Base-by-base conservation (phyloP, 2,888 invertebrate species). In the Habrosyne pyritoides region DNA sequence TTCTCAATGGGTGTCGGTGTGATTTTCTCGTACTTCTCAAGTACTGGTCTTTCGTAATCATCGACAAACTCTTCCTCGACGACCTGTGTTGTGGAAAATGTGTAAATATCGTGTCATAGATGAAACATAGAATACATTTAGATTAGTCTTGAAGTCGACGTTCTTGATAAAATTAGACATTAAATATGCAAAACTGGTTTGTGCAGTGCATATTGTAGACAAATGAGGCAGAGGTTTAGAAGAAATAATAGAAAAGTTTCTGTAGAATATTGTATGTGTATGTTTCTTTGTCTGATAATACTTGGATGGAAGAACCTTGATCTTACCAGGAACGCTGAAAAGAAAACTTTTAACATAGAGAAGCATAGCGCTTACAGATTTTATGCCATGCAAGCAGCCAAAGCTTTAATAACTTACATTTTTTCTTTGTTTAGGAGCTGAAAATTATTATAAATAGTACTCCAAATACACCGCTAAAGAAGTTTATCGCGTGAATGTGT, bases 41-140 rank as follows among this genome's bases (percentile, higher is more conserved):
- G 93, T 55, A 94, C 94, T 0, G 96, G 95, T 67, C 96, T 94
- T 73, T 96, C 96, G 81, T 96, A 96, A 89, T 96, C 96, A 55
- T 95, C 95, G 75, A 92, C 73, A 78, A 92, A 91, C 68, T 92
- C 92, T 72, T 87, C 89, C 67, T 85, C 88, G 60, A 71, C 84
- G 64, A 89, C 91, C 91, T 92, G 89, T 70, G 78, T 81, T 77
- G 70, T 72, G 70, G 53, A 73, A 64, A 26, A 66, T 61, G 67
- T 67, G 56, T 78, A 46, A 75, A 62, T 69, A 60, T 59, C 52
- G 53, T 56, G 18, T 18, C n/a, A 42, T 18, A 42, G 2, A 42
- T 18, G 42, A 42, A 42, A 42, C n/a, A n/a, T 2, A 36, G 6
- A 30, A 30, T 12, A 2, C 12, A 30, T n/a, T n/a, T n/a, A 30